Evolutionary conservation across 2,888 invertebrate genomes (phyloP), one percentile per base, ranked within the genome.

Genomic region (Furcula furcula): DNA sequence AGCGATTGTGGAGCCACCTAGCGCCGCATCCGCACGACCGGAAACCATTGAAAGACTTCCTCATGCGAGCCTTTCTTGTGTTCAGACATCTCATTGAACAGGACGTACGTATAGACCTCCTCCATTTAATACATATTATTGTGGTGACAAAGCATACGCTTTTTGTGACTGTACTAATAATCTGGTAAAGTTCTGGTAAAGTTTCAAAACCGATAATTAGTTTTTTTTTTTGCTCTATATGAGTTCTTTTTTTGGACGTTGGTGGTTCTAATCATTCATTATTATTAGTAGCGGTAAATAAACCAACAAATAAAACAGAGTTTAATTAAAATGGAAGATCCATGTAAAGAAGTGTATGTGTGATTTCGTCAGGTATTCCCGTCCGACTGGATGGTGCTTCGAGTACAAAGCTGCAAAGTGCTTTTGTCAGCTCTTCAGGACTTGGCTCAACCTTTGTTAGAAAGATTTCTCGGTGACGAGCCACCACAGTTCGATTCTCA

Each of bases 331-430:
- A n/a, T n/a, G n/a, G n/a, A n/a, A n/a, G n/a, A n/a, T n/a, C n/a
- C n/a, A n/a, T n/a, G n/a, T n/a, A n/a, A n/a, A n/a, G n/a, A n/a
- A n/a, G n/a, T n/a, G n/a, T n/a, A n/a, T n/a, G n/a, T n/a, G n/a
- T n/a, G n/a, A n/a, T 31, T 25, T 43, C 39, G 31, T 5, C 44
- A 90, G 87, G 93, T 94, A 0, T 98, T 96, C 60, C 95, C 97
- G 1, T 90, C 92, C 0, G 97, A 98, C 70, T 98, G 98, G 98
- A 91, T 97, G 53, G 93, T 97, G 7, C 94, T 98, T 75, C 92
- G 95, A 67, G 94, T 98, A 84, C 94, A 96, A 36, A 94, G 95
- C 31, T 98, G 97, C 71, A 94, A 94, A 76, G 94, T 96, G 0
- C 92, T 98, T 38, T 85, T 98, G 10, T 94, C 94, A 26, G 94